Percentiles rank a stretch among this genome's conserved stretches.
Conservation (phyloP, 2,888 invertebrate species). For the Polydrusus pterygomalis region DNA sequence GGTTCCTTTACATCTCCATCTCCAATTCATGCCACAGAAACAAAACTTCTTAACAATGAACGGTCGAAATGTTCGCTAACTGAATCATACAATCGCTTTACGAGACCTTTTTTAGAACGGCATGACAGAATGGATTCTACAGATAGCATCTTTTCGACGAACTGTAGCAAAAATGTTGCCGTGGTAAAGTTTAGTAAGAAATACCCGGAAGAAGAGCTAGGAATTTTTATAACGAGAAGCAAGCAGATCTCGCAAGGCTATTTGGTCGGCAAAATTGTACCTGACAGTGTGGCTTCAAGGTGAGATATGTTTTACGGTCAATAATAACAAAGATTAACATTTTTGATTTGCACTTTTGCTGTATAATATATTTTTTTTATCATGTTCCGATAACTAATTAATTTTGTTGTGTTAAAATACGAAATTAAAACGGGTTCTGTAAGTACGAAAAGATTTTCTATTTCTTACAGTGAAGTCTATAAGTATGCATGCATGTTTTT, state of each 20-base stretch:
- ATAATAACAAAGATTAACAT: slow-evolving; percentile 15
- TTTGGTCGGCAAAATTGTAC: slow-evolving; percentile 82
- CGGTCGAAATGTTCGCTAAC: background rate
- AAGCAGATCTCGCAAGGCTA: slow-evolving; percentile 79
- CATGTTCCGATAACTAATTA: slow-evolving; percentile 16
- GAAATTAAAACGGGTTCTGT: slow-evolving; percentile 23
- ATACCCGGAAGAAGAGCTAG: slow-evolving; percentile 78
- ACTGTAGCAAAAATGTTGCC: slow-evolving; percentile 59
- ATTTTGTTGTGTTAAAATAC: slow-evolving; percentile 19
- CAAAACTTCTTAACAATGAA: slow-evolving; percentile 27
- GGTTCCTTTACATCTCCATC: slow-evolving; percentile 32
- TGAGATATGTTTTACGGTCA: slow-evolving; percentile 62
- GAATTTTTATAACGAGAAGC: slow-evolving; percentile 83
- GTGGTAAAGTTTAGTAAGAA: slow-evolving; percentile 74
- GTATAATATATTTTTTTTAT: slow-evolving; percentile 20
- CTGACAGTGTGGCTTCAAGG: slow-evolving; percentile 82
- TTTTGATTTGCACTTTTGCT: slow-evolving; percentile 28
- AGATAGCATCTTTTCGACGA: slow-evolving; percentile 39
- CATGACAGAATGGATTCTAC: slow-evolving; percentile 38
- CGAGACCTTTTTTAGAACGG: slow-evolving; percentile 23
- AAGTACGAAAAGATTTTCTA: slow-evolving; percentile 18
- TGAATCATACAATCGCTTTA: slow-evolving; percentile 16
- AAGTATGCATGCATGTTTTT: too few species aligned
- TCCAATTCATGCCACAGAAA: slow-evolving; percentile 31
- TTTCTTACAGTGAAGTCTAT: slow-evolving; percentile 7